Base-by-base conservation (phyloP, 92 coral and sea anemone species). In the Hydrozoanthus gracilis region DNA sequence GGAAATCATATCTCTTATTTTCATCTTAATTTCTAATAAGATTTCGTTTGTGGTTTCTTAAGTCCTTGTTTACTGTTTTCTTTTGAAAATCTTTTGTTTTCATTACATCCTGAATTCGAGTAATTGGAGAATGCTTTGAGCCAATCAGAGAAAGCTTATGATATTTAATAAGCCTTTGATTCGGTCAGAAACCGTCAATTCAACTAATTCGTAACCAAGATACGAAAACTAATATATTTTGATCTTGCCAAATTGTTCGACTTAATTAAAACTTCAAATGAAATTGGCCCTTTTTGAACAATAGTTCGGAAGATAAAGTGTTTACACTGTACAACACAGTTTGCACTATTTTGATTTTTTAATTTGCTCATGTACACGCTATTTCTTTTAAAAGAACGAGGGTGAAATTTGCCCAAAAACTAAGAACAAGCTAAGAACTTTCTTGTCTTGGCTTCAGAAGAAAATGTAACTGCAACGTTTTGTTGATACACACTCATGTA, bases 241-340 rank as follows among this genome's bases (percentile, higher is more conserved):
- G 9, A n/a, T 15, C 51, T 76, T 8, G 11, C 65, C 60, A 45
- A 45, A 70, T 8, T 35, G 1, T 0, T 47, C 0, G 82, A 20
- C 67, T 51, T 20, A 52, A 76, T 76, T 76, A 72, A 72, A 72
- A 72, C 54, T 72, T 71, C 9, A 46, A 44, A 5, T 13, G 12
- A 72, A 45, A 46, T 47, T 46, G 16, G 49, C 46, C 7, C 17
- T 47, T 14, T 72, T 46, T 27, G 39, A 27, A 27, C 39, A 27
- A 27, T 27, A 27, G 39, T 27, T 27, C 39, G 39, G 39, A 27
- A 27, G 13, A 56, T 6, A 4, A 56, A 56, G 8, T 56, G 8
- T 56, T 56, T 56, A n/a, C 15, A 56, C 16, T 56, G 64, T 56
- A 8, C 39, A 56, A 6, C 64, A 56, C 64, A 56, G 15, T 56